phyloP scores from a whole-genome alignment of 2,113 vertebrate genomes.

The Centropus bengalensis region DNA sequence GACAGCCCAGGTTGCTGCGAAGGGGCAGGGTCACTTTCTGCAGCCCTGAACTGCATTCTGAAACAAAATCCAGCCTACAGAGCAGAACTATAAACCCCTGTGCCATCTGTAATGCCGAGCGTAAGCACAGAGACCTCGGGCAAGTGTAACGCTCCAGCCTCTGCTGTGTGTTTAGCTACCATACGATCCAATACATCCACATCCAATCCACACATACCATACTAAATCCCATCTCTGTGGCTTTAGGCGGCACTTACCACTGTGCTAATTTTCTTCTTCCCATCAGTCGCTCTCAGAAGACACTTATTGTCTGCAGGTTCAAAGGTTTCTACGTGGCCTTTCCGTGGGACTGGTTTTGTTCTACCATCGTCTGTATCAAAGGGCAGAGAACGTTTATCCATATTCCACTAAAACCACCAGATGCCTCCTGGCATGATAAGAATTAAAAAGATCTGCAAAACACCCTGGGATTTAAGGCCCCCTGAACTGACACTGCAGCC shows the following conservation, averaged over 20 bases:
- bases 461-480: neutral
- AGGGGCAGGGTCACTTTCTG: neutral
- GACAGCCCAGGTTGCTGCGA: neutral
- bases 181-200: too few relatives aligned
- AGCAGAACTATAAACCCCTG: neutral
- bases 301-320: constrained; percentile 97
- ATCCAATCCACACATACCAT: too few relatives aligned
- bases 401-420: neutral
- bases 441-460: neutral
- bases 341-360: constrained; percentile 92
- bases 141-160: neutral
- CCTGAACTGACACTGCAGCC: neutral
- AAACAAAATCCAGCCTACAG: neutral
- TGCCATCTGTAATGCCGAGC: neutral
- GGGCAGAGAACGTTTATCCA: neutral
- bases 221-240: too few relatives aligned
- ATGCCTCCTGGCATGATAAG: neutral
- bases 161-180: neutral
- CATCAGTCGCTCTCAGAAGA: constrained; percentile 94
- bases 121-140: neutral
- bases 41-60: neutral
- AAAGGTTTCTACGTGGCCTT: constrained; percentile 86
- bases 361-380: constrained; percentile 89
- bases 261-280: constrained; percentile 97
- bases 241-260: constrained; percentile 82